Evolutionary conservation across 2,797 vertebrate species (phyloP).

Genomic region (Crypturellus tataupa): DNA sequence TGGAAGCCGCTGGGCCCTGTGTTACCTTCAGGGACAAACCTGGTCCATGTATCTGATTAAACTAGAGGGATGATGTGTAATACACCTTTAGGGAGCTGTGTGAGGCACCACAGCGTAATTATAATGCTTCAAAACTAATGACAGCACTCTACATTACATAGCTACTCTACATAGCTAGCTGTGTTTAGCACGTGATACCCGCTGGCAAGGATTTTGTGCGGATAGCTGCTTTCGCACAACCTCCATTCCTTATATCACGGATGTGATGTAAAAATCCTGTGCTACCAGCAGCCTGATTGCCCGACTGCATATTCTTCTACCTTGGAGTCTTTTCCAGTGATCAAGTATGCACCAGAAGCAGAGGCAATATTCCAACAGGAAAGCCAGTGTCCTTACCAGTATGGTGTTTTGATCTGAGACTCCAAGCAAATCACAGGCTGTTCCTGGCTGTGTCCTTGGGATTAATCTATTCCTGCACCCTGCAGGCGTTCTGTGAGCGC

Average conservation of each 20-base stretch:
- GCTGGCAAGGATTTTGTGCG: background rate
- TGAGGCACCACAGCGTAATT: background rate
- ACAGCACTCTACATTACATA: background rate
- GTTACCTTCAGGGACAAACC: background rate
- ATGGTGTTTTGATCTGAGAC: background rate
- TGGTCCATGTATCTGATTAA: background rate
- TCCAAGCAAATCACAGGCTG: background rate
- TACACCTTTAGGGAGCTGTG: background rate
- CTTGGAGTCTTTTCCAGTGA: background rate
- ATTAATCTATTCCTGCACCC: background rate
- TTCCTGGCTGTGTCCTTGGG: accelerated
- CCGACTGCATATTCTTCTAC: background rate
- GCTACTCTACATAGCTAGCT: too few species aligned
- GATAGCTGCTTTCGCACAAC: background rate
- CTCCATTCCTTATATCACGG: background rate
- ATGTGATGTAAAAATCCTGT: background rate
- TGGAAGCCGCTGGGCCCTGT: background rate
- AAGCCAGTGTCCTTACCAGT: background rate
- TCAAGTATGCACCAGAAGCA: background rate
- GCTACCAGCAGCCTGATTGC: background rate
- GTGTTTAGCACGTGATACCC: background rate
- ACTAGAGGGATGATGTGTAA: background rate
- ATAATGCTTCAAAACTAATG: background rate
- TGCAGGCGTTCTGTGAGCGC: background rate
- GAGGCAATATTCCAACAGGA: background rate